phyloP scores from a whole-genome alignment of 2,888 invertebrate species.

The Eumerus sabulonum region DNA sequence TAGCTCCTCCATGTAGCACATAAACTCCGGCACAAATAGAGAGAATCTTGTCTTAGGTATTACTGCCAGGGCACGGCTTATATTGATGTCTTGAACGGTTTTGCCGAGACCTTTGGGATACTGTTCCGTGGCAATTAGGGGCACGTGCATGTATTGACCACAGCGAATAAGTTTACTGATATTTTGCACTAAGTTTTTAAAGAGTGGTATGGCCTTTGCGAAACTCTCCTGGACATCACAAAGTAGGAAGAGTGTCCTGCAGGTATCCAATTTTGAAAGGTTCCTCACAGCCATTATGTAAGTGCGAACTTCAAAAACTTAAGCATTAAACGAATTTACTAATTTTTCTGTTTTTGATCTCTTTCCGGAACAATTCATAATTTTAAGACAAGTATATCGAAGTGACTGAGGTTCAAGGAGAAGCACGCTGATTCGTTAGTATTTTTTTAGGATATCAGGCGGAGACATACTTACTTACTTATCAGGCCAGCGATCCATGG shows the following conservation, averaged over 20 bases:
- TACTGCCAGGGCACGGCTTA: constrained; percentile 81
- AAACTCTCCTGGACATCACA: constrained; percentile 93
- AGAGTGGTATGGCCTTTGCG: constrained; percentile 85
- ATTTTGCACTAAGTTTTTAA: constrained; percentile 85
- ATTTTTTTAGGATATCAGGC: no score
- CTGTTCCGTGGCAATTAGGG: constrained; percentile 85
- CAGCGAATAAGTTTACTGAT: constrained; percentile 84
- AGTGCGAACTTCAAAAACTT: no score
- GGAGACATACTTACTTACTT: no score
- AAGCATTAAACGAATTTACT: not conserved
- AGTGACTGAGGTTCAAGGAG: no score
- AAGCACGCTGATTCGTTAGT: no score
- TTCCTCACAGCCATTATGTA: constrained; percentile 1
- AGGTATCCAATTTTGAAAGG: constrained; percentile 76
- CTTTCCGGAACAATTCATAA: no score
- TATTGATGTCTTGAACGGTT: constrained; percentile 85
- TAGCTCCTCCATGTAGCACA: constrained; percentile 80
- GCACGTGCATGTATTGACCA: constrained; percentile 83
- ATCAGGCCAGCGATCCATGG: no score
- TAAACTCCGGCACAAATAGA: constrained; percentile 86
- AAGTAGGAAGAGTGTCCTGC: constrained; percentile 86
- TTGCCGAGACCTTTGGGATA: constrained; percentile 86
- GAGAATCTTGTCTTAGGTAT: constrained; percentile 88
- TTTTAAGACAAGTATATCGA: no score
- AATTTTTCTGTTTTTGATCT: not conserved